Evolutionary conservation across 1,140 invertebrate genomes (phyloP), one percentile per base, ranked within the genome.

Genomic region (Anadara kagoshimensis): DNA sequence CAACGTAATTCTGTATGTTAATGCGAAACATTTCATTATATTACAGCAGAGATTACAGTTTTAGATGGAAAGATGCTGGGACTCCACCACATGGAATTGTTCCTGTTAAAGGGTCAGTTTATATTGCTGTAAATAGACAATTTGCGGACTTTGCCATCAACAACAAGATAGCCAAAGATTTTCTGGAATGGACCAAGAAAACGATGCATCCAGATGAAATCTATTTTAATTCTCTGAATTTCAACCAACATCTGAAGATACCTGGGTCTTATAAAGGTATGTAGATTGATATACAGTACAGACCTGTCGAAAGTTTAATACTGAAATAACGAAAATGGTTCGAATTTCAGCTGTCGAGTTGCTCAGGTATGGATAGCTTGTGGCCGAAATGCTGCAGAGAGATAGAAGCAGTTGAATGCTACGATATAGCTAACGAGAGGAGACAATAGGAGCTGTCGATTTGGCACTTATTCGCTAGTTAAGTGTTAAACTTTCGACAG

Each of bases 71-170:
- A 5, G 45, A 49, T 20, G 49, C 53, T 7, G 64, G 49, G 16
- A 5, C n/a, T 20, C 70, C 80, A 14, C 81, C 81, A 7, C 66
- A 70, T 29, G 20, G 56, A 20, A 77, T 83, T 47, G 67, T n/a
- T 5, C 41, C 79, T 10, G 47, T 72, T 1, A 83, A 84, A 67
- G 84, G 83, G 5, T 75, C 65, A 12, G 75, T 78, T 1, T 78
- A 80, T 67, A 68, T 78, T 24, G 62, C 58, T 22, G 72, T 78
- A 18, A 76, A 57, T 24, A 62, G 84, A 53, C 66, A 56, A 10
- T 88, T 83, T 66, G 78, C 83, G n/a, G 74, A 82, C 41, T 87
- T 78, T 69, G 64, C 79, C 14, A 45, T 84, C 14, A 62, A 76
- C 61, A 79, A 76, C 51, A 41, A 72, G 8, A 66, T 64, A 16